These are phyloP conservation scores for Drosophila robusta DNA, from an alignment of 2,888 invertebrate species.

Conservation along the genomic window DNA sequence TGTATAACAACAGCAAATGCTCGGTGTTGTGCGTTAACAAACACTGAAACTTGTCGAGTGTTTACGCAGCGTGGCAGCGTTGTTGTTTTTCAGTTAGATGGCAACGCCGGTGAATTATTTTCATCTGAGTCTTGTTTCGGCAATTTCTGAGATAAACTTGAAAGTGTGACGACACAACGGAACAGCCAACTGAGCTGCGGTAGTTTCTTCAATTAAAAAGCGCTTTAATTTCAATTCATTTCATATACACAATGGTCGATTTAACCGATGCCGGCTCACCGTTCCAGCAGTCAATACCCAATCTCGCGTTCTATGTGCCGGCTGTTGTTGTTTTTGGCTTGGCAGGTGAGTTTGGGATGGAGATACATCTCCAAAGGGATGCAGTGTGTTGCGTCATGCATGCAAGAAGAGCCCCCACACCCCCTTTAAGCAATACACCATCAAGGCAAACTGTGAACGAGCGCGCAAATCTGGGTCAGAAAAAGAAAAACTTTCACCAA, in stretches of 20 bases:
- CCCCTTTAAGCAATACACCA: background rate
- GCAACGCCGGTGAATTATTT: conserved; percentile 41
- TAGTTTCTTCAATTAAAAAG: conserved; percentile 12
- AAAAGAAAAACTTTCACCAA: conserved; percentile 64
- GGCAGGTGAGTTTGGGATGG: conserved; percentile 88
- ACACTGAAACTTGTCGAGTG: conserved; percentile 11
- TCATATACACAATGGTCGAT: conserved; percentile 90
- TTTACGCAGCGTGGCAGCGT: conserved; percentile 25
- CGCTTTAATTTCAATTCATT: conserved; percentile 13
- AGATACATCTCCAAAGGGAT: conserved; percentile 2
- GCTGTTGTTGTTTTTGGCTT: conserved; percentile 92
- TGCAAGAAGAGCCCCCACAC: conserved; percentile 16
- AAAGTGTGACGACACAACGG: conserved; percentile 33
- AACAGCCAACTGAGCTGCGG: conserved; percentile 10
- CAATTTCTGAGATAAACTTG: conserved; percentile 59
- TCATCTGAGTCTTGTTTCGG: conserved; percentile 54
- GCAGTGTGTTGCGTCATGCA: conserved; percentile 48
- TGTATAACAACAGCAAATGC: conserved; percentile 25
- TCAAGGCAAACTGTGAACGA: conserved; percentile 8
- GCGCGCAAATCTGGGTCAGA: conserved; percentile 59
- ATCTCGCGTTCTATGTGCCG: conserved; percentile 94
- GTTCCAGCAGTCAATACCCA: conserved; percentile 94
- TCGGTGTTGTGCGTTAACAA: conserved; percentile 2
- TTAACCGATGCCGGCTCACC: conserved; percentile 92
- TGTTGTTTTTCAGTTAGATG: conserved; percentile 16